These are phyloP conservation scores for Leptinotarsa tumamoca DNA, from an alignment of 2,888 invertebrate species.

Conservation along the genomic window DNA sequence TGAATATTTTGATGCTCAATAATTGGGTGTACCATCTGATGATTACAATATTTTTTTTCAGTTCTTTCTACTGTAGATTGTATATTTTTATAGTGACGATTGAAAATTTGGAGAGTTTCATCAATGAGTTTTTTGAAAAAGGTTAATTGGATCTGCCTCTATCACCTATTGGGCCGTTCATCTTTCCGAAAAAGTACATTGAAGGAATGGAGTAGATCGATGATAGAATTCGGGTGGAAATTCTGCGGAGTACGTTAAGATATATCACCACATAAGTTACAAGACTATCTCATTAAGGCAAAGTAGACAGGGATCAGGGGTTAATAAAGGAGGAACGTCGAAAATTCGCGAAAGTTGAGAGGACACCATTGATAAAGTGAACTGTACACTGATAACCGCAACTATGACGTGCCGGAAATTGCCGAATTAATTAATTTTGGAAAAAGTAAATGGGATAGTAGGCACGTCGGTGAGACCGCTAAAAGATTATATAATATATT, in stretches of 20 bases:
- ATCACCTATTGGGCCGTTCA: too few relatives aligned
- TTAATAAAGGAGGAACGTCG: slow-evolving; percentile 22
- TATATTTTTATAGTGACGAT: too few relatives aligned
- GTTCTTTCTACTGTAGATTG: too few relatives aligned
- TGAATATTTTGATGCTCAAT: too few relatives aligned
- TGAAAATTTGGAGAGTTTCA: too few relatives aligned
- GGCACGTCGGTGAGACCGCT: slow-evolving; percentile 29
- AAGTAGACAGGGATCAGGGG: slow-evolving; percentile 20
- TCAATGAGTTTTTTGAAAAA: too few relatives aligned
- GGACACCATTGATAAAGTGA: slow-evolving; percentile 38
- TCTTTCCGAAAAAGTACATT: not conserved
- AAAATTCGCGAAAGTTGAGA: slow-evolving; percentile 36
- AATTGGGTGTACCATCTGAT: too few relatives aligned
- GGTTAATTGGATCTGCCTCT: too few relatives aligned
- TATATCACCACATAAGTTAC: slow-evolving; percentile 22
- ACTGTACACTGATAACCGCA: slow-evolving; percentile 35
- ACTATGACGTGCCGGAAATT: slow-evolving; percentile 34
- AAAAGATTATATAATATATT: slow-evolving; percentile 38
- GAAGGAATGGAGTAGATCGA: not conserved
- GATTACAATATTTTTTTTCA: too few relatives aligned
- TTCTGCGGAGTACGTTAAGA: slow-evolving; percentile 12
- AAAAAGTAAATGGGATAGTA: slow-evolving; percentile 32
- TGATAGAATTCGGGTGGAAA: not conserved
- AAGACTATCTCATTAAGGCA: slow-evolving; percentile 21
- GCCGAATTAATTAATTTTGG: slow-evolving; percentile 36